Conservation (phyloP, 2,797 vertebrate genomes). For the Rhinoraja longicauda region DNA sequence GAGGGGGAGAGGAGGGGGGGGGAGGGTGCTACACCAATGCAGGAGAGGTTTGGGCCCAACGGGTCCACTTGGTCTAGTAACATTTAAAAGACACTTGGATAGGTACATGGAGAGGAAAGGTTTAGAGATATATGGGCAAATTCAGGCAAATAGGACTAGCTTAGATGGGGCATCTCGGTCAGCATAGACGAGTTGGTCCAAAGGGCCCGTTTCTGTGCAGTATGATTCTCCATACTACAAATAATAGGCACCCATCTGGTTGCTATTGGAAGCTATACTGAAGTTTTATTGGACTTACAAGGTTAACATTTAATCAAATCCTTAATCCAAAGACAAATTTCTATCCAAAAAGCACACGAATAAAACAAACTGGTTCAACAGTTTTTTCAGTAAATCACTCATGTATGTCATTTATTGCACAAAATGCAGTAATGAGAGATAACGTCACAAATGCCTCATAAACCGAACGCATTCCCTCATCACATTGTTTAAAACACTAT, state of each 20-base stretch:
- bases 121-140: too few relatives aligned
- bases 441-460: not conserved
- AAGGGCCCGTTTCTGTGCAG: too few relatives aligned
- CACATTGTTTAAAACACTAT: not conserved
- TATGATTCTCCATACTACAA: not conserved
- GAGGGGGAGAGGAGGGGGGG: too few relatives aligned
- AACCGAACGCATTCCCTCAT: not conserved
- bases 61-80: too few relatives aligned
- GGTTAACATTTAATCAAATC: constrained; percentile 1
- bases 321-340: constrained; percentile 9
- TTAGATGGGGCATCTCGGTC: too few relatives aligned
- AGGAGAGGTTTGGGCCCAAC: too few relatives aligned
- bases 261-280: not conserved
- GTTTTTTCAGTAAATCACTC: not conserved
- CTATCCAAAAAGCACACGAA: not conserved
- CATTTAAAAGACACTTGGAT: too few relatives aligned
- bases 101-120: too few relatives aligned
- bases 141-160: too few relatives aligned
- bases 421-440: not conserved
- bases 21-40: too few relatives aligned
- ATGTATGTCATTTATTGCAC: not conserved
- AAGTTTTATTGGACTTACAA: not conserved
- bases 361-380: not conserved
- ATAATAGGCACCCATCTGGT: not conserved
- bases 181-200: too few relatives aligned